Conservation (phyloP, 2,888 invertebrate genomes). For the Nomada fabriciana region DNA sequence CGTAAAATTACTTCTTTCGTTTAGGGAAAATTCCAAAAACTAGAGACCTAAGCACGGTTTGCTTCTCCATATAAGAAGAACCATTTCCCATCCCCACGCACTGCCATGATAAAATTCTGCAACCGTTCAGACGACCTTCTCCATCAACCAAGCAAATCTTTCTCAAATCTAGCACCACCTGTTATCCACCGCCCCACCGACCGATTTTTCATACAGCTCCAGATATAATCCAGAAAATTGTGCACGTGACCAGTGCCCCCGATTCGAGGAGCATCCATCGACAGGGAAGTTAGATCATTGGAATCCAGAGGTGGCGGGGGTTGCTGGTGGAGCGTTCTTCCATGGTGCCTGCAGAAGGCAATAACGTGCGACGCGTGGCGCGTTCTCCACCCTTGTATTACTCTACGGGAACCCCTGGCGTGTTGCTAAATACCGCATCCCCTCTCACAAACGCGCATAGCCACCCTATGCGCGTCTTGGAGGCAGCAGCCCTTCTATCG, state of each 20-base stretch:
- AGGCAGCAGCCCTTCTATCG: slow-evolving; percentile 55
- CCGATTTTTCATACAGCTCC: slow-evolving; percentile 2
- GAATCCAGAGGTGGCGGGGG: slow-evolving; percentile 49
- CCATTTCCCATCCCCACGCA: no score
- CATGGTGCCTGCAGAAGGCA: slow-evolving; percentile 73
- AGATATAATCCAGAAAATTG: slow-evolving; percentile 46
- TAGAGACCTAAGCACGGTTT: no score
- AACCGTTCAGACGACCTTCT: not conserved
- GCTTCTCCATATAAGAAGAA: no score
- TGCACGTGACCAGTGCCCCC: slow-evolving; percentile 63
- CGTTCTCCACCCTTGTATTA: slow-evolving; percentile 70
- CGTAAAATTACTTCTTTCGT: no score
- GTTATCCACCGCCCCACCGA: not conserved
- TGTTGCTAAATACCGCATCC: slow-evolving; percentile 79
- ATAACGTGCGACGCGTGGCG: slow-evolving; percentile 81
- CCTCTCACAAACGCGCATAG: slow-evolving; percentile 38
- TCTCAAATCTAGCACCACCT: slow-evolving; percentile 38
- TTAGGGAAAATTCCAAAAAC: no score
- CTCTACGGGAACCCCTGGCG: slow-evolving; percentile 76
- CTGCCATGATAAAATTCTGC: no score
- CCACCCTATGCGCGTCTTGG: slow-evolving; percentile 57
- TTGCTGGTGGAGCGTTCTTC: slow-evolving; percentile 51
- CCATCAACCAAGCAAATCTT: slow-evolving; percentile 21
- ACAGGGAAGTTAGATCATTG: slow-evolving; percentile 45
- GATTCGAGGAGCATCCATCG: slow-evolving; percentile 56